Evolutionary conservation across 2,113 vertebrate species (phyloP).

Genomic region (Prolemur simus): DNA sequence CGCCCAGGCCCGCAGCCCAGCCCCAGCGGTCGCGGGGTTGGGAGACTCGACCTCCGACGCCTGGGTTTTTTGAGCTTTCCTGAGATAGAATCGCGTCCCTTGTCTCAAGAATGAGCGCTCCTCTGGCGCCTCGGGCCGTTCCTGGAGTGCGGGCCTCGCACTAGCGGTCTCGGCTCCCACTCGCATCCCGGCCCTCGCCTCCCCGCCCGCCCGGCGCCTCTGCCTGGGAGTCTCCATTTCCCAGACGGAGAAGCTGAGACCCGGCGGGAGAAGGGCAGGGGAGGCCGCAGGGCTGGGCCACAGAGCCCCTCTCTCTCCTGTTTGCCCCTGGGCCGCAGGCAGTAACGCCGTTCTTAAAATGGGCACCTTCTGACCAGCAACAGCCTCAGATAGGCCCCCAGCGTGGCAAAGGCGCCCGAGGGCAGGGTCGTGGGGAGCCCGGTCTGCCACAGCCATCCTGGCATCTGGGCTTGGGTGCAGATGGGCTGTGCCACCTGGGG

Average conservation of each 20-base stretch:
- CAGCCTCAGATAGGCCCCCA: fast-evolving
- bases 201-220: fast-evolving
- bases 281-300: too few species aligned
- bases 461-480: not conserved
- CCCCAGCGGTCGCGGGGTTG: not conserved
- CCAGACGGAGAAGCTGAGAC: not conserved
- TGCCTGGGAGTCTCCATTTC: fast-evolving
- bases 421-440: fast-evolving
- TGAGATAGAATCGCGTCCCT: fast-evolving
- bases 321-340: not conserved
- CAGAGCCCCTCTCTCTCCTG: not conserved
- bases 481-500: fast-evolving
- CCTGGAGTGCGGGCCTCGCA: too few species aligned
- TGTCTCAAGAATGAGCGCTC: not conserved
- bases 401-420: fast-evolving
- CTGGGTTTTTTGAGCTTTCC: not conserved
- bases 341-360: fast-evolving
- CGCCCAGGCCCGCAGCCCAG: not conserved
- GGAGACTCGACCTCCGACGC: not conserved
- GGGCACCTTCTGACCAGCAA: fast-evolving
- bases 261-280: too few species aligned
- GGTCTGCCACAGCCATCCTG: not conserved
- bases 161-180: fast-evolving
- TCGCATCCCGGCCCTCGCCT: fast-evolving
- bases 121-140: not conserved